Base-by-base conservation (phyloP, 2,113 vertebrate species). In the Podiceps cristatus region DNA sequence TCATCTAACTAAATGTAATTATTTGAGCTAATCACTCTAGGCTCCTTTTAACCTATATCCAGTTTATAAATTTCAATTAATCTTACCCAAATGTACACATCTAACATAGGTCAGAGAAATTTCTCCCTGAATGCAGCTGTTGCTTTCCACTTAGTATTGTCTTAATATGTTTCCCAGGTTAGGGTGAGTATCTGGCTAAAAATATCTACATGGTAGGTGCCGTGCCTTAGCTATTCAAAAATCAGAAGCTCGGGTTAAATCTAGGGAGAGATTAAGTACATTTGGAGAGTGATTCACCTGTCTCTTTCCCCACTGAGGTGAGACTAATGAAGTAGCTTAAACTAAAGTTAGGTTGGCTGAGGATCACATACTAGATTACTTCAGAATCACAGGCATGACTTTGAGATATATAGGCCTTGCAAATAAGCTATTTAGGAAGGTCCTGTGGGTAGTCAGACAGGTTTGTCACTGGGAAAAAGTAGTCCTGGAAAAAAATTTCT, bases 1-100 rank as follows among this genome's bases (percentile, higher is more conserved):
- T 93, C 16, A 52, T 82, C 85, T 90, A 73, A 72, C 40, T 76
- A 88, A 76, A 86, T 60, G 74, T 92, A 90, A 95, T 97, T 95
- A 88, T 90, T 93, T 86, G 58, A 95, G 62, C 71, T 95, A 78
- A 88, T 95, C 69, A 63, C 67, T 87, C 68, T 42, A 81, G 85
- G 49, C 42, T 82, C 33, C 37, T 90, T 90, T 93, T 92, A 88
- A 90, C 40, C 67, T 96, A 35, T 68, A 85, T 75, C 66, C 88
- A 45, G 23, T 68, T 92, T 76, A 72, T 79, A 86, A 78, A 79
- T 83, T 68, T 92, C 58, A 72, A 49, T 90, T 93, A 74, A 72
- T 96, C 87, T 82, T 82, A 82, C 75, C 33, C 53, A 86, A 31
- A 37, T 76, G 44, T 63, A 64, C 44, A 16, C 76, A 56, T 72